Base-by-base conservation (phyloP, 2,797 vertebrate species). In the Lophotriccus pileatus region DNA sequence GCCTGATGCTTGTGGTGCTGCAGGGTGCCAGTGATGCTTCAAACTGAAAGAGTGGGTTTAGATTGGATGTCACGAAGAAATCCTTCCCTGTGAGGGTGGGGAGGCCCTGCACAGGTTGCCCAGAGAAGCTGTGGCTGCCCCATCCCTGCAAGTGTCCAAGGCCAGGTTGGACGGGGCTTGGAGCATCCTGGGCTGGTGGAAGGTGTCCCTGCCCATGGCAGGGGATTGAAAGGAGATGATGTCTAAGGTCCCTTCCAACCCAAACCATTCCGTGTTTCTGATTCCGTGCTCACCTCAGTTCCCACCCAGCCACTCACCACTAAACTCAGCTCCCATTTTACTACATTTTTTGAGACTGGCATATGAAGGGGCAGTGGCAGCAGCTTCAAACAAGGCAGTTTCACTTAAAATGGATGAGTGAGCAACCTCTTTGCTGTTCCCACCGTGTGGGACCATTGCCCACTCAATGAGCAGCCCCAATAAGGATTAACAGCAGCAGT, bases 161-260 rank as follows among this genome's bases (percentile, higher is more conserved):
- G 27, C 32, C 43, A 4, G 56, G 24, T 0, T 63, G 27, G 58
- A 55, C 0, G 0, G 49, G 32, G 18, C 6, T 49, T 37, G 59
- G 36, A 58, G 59, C 44, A 37, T 0, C 23, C 37, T 44, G 37
- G 50, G 1, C 0, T 0, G 6, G 18, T 50, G 50, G 23, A 4
- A n/a, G 3, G 2, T 39, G 32, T 28, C 23, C 41, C 27, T 72
- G 28, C 7, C n/a, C 36, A 12, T 23, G 27, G 32, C 32, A 43
- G 19, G 12, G 36, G 28, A 5, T 50, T 60, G 76, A 3, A 66
- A 15, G 7, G 19, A 3, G n/a, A 3, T 44, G 12, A 52, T 39
- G 43, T 73, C 43, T 37, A n/a, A n/a, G 2, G 9, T 34, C 16
- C 34, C 5, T 67, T 36, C 28, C 53, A 27, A 22, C 14, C 8